phyloP scores from a whole-genome alignment of 2,113 vertebrate species.

The Gambusia affinis region DNA sequence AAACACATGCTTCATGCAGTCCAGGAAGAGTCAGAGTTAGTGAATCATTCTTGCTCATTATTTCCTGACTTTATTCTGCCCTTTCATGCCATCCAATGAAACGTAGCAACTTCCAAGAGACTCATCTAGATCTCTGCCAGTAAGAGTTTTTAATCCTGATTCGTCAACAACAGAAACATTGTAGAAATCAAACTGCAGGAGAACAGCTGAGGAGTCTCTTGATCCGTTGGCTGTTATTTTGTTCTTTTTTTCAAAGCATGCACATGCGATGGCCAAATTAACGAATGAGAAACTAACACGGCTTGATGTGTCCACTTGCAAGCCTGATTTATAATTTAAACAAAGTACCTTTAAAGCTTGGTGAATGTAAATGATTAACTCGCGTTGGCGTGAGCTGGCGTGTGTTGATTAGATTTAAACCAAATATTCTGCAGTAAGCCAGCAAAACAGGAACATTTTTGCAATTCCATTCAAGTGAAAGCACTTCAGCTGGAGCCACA shows the following conservation, averaged over 20 bases:
- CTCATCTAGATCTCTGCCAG: not conserved
- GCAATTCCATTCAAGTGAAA: conserved; percentile 3
- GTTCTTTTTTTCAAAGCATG: not conserved
- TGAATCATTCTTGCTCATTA: not conserved
- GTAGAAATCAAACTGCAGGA: not conserved
- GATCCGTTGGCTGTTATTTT: not conserved
- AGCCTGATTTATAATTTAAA: conserved; percentile 46
- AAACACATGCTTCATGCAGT: not conserved
- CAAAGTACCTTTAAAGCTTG: not conserved
- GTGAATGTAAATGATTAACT: conserved; percentile 58
- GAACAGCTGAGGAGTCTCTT: not conserved
- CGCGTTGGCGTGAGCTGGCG: not conserved
- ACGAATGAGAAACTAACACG: not conserved
- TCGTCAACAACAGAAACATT: not conserved
- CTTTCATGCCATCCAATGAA: not conserved
- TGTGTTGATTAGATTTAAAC: not conserved
- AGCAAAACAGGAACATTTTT: conserved; percentile 7
- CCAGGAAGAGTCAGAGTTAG: not conserved
- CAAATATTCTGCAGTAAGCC: not conserved
- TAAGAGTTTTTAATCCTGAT: not conserved
- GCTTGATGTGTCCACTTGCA: conserved; percentile 6
- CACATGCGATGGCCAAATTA: not conserved
- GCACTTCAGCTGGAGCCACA: not conserved
- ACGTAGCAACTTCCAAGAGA: not conserved
- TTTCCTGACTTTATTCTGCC: not conserved